Base-by-base conservation (phyloP, 1,140 invertebrate species). In the Papilio polytes region DNA sequence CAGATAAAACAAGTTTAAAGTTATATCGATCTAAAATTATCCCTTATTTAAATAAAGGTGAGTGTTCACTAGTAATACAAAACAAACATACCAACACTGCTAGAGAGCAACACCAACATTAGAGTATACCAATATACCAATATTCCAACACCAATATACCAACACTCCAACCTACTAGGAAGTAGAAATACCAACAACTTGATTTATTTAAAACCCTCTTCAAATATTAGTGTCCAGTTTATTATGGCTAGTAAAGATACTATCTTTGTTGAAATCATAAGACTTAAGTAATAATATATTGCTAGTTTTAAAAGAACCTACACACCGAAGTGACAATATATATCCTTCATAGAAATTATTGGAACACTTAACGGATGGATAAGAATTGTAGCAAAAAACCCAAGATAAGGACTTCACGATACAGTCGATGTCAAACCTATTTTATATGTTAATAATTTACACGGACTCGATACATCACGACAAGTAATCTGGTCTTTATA, bases 321-420 rank as follows among this genome's bases (percentile, higher is more conserved):
- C 63, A 31, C 59, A 15, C 13, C 15, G 1, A 70, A 12, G 31
- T 22, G 12, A 15, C 10, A 66, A 26, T 13, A 70, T 36, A 31
- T 13, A 26, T 63, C n/a, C 56, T 63, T 22, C 0, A 26, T 26
- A 63, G 22, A 26, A 70, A 15, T 70, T 36, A 70, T 36, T 70
- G 26, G 63, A 70, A 31, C 6, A 18, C 63, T 70, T 70, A 31
- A 70, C 22, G 63, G 22, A 66, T 31, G 59, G 59, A 70, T 70
- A 70, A 70, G 10, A 70, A 15, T 31, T 70, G 26, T 70, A 31
- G 63, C 26, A 70, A 70, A 66, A 66, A 70, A 70, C 63, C 22
- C 63, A 70, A 3, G 15, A 70, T 70, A 70, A 70, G 26, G 12
- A 31, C 22, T 15, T 70, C 26, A 70, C 26, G 63, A 70, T 70